Percentiles rank a stretch among this genome's conserved stretches.
Conservation (phyloP, 1,140 invertebrate species). For the Cotesia chilonis region DNA sequence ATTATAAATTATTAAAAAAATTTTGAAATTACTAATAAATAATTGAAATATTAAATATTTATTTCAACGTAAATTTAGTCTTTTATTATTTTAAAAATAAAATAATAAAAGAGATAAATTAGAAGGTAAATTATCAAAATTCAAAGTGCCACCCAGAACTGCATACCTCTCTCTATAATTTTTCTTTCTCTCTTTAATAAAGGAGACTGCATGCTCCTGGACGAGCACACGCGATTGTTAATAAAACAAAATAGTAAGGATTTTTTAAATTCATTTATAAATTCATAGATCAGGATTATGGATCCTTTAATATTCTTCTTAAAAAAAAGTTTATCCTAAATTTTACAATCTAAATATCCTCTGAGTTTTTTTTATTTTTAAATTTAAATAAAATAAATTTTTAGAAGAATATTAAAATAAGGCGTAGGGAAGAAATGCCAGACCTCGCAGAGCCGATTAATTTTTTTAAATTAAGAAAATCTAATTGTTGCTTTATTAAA, state of each 20-base stretch:
- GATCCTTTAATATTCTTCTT: too few species aligned
- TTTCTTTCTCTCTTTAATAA: constrained; percentile 42
- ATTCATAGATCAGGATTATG: background rate
- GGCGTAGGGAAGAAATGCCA: too few species aligned
- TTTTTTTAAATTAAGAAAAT: too few species aligned
- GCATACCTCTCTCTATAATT: constrained; percentile 63
- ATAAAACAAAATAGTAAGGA: constrained; percentile 33
- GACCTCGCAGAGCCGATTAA: too few species aligned
- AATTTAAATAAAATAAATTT: too few species aligned
- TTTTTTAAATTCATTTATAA: constrained; percentile 45
- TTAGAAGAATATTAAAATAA: too few species aligned
- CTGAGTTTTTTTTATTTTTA: too few species aligned
- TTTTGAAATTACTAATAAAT: background rate
- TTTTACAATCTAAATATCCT: too few species aligned
- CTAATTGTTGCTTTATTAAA: too few species aligned
- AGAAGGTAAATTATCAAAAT: constrained; percentile 56
- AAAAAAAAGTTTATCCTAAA: too few species aligned
- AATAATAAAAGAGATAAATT: constrained; percentile 10
- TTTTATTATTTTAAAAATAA: constrained; percentile 12
- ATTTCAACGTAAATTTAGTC: background rate
- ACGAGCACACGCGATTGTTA: constrained; percentile 47
- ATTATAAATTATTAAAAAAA: background rate
- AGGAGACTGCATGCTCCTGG: constrained; percentile 54
- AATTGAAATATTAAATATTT: too few species aligned
- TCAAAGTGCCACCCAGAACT: constrained; percentile 65